Evolutionary conservation across 1,140 invertebrate genomes (phyloP).

Genomic region (Diabrotica undecimpunctata): DNA sequence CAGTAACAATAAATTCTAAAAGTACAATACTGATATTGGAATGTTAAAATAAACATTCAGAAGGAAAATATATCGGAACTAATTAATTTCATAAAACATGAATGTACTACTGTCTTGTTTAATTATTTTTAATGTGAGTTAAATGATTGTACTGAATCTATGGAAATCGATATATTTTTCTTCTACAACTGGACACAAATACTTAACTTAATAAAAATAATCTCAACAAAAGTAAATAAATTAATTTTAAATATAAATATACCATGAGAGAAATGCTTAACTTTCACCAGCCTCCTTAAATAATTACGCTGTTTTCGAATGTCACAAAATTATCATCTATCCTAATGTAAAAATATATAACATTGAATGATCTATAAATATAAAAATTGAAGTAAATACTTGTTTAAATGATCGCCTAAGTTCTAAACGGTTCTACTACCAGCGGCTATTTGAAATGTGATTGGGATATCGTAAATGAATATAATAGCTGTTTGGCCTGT

Average conservation of each 20-base stretch:
- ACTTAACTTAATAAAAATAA: not conserved
- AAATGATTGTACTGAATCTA: no score
- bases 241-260: slow-evolving; percentile 1
- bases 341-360: no score
- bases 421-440: no score
- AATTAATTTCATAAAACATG: not conserved
- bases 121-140: no score
- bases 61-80: not conserved
- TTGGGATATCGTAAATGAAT: no score
- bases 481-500: no score
- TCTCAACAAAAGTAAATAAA: slow-evolving; percentile 3
- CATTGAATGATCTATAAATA: no score
- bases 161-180: not conserved
- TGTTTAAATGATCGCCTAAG: no score
- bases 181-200: not conserved
- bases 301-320: not conserved
- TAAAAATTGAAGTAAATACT: no score
- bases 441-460: no score
- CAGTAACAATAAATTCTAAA: not conserved
- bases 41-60: not conserved
- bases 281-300: not conserved
- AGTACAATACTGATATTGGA: not conserved
- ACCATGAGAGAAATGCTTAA: not conserved
- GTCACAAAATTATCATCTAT: no score
- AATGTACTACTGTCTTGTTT: no score